Evolutionary conservation across 2,888 invertebrate species (phyloP), one percentile per base, ranked within the genome.

Genomic region (Venusia cambrica): DNA sequence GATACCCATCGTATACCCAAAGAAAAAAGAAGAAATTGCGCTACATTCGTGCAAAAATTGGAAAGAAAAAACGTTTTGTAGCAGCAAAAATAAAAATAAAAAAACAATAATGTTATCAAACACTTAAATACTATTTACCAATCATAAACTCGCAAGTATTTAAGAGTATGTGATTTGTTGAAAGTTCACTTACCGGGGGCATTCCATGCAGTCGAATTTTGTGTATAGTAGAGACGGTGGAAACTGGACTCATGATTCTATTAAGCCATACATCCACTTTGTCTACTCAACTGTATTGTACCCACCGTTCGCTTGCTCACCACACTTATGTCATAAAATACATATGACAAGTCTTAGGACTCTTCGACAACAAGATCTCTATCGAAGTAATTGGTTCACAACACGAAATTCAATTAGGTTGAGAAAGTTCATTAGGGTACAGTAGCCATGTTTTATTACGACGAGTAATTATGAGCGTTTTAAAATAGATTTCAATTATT

Each of bases 361-460:
- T 57, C 54, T 64, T 62, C 64, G 62, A 62, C 65, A 69, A 74
- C 73, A 44, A 77, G 81, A 83, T 81, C 67, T 44, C 65, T 84
- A 81, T 81, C 83, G 57, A 57, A 62, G 62, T 81, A 81, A 81
- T 79, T 74, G 77, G 71, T 59, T 60, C 72, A 57, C 58, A 57
- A 43, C 67, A 69, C 69, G 71, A 71, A 73, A 67, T 73, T 69
- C 65, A 76, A 79, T 81, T 79, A 80, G 66, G n/a, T n/a, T n/a
- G n/a, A 74, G 56, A 55, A 68, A 71, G 71, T 71, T 68, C 60
- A 65, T 64, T 65, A 70, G 66, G 59, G 55, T 57, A 54, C 50
- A 55, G n/a, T n/a, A 51, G 44, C 48, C 40, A 43, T 57, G 45
- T 55, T 54, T 48, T 57, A 69, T 67, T 63, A 65, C 43, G 51